phyloP scores from a whole-genome alignment of 2,888 invertebrate genomes.

The Rhyacophila evoluta region DNA sequence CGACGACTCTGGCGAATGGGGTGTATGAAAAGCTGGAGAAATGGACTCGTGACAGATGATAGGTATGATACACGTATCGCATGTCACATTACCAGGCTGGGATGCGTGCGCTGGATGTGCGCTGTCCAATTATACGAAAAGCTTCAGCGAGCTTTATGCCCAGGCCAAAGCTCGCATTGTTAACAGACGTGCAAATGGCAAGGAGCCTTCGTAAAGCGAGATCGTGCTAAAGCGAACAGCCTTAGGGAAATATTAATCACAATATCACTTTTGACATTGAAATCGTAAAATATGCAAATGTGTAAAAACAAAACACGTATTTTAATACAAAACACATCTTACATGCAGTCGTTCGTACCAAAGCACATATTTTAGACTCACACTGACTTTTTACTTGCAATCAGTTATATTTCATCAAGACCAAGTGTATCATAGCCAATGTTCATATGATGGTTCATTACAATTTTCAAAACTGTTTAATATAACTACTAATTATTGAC shows the following conservation, averaged over 20 bases:
- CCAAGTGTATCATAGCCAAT: too few species aligned
- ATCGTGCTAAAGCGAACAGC: slow-evolving; percentile 3
- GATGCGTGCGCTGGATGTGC: slow-evolving; percentile 26
- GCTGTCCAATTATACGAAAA: slow-evolving; percentile 44
- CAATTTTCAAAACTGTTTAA: too few species aligned
- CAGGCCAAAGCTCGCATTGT: slow-evolving; percentile 32
- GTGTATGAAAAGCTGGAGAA: slow-evolving; percentile 23
- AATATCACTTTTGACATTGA: slow-evolving; percentile 2
- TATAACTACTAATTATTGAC: too few species aligned
- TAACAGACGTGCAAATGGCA: slow-evolving; percentile 27
- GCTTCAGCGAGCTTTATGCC: slow-evolving; percentile 32
- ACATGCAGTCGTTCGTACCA: too few species aligned
- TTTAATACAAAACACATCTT: too few species aligned
- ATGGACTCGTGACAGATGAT: neutral
- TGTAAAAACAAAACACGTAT: neutral
- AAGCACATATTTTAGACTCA: too few species aligned
- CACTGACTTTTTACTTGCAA: too few species aligned
- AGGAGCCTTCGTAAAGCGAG: neutral
- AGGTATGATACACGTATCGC: slow-evolving; percentile 35
- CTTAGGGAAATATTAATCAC: slow-evolving; percentile 2
- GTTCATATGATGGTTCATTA: too few species aligned
- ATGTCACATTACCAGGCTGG: slow-evolving; percentile 33
- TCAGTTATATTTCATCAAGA: too few species aligned
- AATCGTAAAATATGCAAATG: slow-evolving; percentile 1
- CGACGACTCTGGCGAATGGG: neutral